Evolutionary conservation across 2,888 invertebrate species (phyloP).

Genomic region (Camptogramma bilineatum): DNA sequence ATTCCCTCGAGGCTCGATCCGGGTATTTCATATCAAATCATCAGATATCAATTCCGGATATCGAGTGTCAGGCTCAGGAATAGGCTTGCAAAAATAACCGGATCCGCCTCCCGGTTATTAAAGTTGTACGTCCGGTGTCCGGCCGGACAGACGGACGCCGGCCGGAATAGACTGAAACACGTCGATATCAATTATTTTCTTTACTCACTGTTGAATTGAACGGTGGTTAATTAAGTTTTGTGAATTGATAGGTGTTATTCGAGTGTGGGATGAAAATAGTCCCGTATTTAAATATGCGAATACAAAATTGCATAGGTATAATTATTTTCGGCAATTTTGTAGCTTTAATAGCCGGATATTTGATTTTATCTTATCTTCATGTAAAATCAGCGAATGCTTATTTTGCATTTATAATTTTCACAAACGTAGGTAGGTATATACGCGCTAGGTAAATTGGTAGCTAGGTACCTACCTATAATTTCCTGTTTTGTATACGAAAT

Average conservation of each 20-base stretch:
- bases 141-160: conserved; percentile 48
- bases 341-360: neutral
- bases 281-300: neutral
- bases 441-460: too few species aligned
- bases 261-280: conserved; percentile 5
- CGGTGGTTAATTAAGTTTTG: conserved; percentile 20
- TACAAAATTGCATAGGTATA: neutral
- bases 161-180: conserved; percentile 53
- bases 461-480: neutral
- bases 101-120: conserved; percentile 54
- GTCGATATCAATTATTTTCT: conserved; percentile 46
- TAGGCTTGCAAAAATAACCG: conserved; percentile 40
- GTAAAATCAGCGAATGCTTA: neutral
- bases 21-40: conserved; percentile 29
- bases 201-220: conserved; percentile 28
- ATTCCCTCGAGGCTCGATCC: conserved; percentile 10
- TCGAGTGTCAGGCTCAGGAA: conserved; percentile 32
- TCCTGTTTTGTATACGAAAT: conserved; percentile 6
- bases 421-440: neutral
- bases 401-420: neutral
- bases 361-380: conserved; percentile 12
- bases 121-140: conserved; percentile 58
- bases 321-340: too few species aligned
- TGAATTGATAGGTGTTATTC: conserved; percentile 13
- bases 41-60: conserved; percentile 35